Percentiles rank a stretch among this genome's conserved stretches.
Evolutionary conservation across 2,888 invertebrate genomes (phyloP).

Genomic region (Drosophila multiciliata): DNA sequence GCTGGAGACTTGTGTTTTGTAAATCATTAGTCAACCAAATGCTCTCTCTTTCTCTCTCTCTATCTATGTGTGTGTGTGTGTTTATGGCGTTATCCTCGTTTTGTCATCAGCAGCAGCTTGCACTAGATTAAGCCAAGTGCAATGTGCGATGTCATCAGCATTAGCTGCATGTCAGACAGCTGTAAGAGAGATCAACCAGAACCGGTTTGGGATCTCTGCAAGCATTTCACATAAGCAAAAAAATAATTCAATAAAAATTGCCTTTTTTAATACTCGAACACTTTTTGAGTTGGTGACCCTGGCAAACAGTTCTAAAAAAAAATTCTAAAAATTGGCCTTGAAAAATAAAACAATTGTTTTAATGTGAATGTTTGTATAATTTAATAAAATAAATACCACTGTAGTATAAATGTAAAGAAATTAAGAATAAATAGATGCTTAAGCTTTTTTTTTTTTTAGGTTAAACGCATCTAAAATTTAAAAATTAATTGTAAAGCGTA

Average conservation of each 20-base stretch:
- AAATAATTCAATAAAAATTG: neutral
- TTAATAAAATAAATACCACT: no score
- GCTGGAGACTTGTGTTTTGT: constrained; percentile 74
- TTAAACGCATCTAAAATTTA: neutral
- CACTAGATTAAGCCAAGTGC: constrained; percentile 62
- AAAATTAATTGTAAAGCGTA: neutral
- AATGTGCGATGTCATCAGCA: constrained; percentile 72
- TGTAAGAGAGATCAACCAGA: constrained; percentile 42
- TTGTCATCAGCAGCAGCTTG: constrained; percentile 61
- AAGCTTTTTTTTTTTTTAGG: neutral
- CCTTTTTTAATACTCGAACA: neutral
- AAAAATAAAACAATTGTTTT: no score
- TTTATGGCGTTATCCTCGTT: constrained; percentile 51
- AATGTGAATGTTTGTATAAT: no score
- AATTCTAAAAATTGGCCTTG: no score
- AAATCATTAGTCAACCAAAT: constrained; percentile 76
- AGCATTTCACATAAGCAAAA: neutral
- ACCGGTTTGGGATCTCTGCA: constrained; percentile 6
- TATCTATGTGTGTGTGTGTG: constrained; percentile 12
- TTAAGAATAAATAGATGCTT: neutral
- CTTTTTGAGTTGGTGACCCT: neutral
- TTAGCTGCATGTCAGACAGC: constrained; percentile 29
- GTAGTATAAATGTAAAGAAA: neutral
- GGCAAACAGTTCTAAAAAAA: neutral
- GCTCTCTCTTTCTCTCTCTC: constrained; percentile 9